Percentiles rank a stretch among this genome's conserved stretches.
These are phyloP conservation scores for Polyommatus iphigenia DNA, from an alignment of 2,888 invertebrate species.

Conservation along the genomic window DNA sequence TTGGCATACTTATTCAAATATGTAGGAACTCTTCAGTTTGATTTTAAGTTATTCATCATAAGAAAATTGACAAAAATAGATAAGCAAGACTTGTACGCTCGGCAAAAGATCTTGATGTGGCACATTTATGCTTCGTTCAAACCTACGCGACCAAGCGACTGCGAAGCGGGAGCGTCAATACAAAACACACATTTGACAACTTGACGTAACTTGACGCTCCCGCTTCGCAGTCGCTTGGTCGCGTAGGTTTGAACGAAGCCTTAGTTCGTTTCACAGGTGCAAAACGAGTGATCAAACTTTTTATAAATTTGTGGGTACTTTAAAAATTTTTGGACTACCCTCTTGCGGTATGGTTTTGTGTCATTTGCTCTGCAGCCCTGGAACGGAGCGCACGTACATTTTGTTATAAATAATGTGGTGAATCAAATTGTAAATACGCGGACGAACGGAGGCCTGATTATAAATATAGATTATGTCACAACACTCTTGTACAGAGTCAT, in stretches of 20 bases:
- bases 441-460: slow-evolving; percentile 70
- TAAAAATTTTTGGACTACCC: not conserved
- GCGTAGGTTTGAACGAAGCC: too few relatives aligned
- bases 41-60: not conserved
- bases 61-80: slow-evolving; percentile 13
- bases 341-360: not conserved
- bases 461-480: slow-evolving; percentile 70
- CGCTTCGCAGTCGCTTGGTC: too few relatives aligned
- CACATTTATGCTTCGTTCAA: too few relatives aligned
- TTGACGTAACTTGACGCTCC: too few relatives aligned
- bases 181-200: too few relatives aligned
- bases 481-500: slow-evolving; percentile 57
- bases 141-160: too few relatives aligned
- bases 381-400: not conserved
- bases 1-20: not conserved
- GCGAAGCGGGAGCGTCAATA: too few relatives aligned
- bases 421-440: slow-evolving; percentile 63
- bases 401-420: slow-evolving; percentile 22
- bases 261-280: not conserved
- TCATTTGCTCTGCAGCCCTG: not conserved
- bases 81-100: slow-evolving; percentile 21
- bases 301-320: not conserved
- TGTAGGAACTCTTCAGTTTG: not conserved
- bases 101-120: slow-evolving; percentile 22
- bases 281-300: not conserved